These are phyloP conservation scores for Gorsachius magnificus DNA, from an alignment of 2,797 vertebrate genomes.

Conservation along the genomic window DNA sequence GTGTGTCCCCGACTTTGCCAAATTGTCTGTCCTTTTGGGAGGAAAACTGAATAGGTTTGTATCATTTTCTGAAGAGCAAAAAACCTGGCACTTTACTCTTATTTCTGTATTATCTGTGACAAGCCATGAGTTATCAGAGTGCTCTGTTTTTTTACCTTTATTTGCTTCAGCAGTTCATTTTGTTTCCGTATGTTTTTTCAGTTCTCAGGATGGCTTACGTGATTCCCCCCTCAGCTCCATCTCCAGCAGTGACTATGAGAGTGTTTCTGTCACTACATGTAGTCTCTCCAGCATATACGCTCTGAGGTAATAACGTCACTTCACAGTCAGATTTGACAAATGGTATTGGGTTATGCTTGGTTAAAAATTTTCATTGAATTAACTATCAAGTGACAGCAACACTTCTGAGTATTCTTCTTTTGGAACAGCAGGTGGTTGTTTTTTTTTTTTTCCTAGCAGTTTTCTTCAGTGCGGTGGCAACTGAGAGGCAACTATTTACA, in stretches of 20 bases:
- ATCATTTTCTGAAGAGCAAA: neutral
- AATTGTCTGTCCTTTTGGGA: neutral
- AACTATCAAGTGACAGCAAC: slow-evolving; percentile 60
- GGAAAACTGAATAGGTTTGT: neutral
- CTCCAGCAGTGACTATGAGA: slow-evolving; percentile 93
- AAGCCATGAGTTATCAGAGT: slow-evolving; percentile 12
- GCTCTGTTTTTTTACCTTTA: slow-evolving; percentile 53
- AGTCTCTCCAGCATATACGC: slow-evolving; percentile 90
- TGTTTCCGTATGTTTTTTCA: slow-evolving; percentile 77
- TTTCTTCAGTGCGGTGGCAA: neutral
- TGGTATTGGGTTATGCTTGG: slow-evolving; percentile 17
- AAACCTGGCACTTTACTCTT: neutral
- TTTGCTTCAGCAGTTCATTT: slow-evolving; percentile 67
- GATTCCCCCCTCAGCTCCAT: slow-evolving; percentile 89
- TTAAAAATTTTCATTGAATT: slow-evolving; percentile 12
- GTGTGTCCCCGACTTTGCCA: neutral
- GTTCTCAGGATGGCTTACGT: slow-evolving; percentile 79
- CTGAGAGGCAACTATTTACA: neutral
- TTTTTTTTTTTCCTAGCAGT: neutral
- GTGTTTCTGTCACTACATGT: slow-evolving; percentile 93
- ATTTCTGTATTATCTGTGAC: neutral
- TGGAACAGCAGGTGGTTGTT: neutral
- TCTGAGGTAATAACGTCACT: slow-evolving; percentile 84
- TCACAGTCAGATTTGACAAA: slow-evolving; percentile 39
- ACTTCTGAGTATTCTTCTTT: slow-evolving; percentile 43